Conservation (phyloP, 2,888 invertebrate genomes). For the Dyspetes luteomarginatus region DNA sequence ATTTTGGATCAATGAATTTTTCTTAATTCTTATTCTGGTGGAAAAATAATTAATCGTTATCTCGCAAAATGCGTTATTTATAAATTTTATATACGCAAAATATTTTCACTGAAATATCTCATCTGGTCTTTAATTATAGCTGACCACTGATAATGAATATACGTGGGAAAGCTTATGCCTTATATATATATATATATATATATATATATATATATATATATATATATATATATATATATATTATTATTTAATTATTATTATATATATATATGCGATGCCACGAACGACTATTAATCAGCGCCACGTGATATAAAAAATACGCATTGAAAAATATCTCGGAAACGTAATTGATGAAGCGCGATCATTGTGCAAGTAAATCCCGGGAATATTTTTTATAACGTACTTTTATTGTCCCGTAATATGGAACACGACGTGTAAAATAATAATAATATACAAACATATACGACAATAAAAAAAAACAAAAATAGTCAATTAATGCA, state of each 20-base stretch:
- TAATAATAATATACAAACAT: background rate
- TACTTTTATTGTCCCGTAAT: background rate
- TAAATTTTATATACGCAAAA: constrained; percentile 15
- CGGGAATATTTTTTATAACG: constrained; percentile 4
- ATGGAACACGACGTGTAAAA: background rate
- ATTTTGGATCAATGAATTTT: too few species aligned
- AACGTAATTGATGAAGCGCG: constrained; percentile 36
- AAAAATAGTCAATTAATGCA: background rate
- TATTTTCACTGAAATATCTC: constrained; percentile 32
- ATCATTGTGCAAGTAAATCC: background rate
- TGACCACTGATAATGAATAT: background rate
- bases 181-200: background rate
- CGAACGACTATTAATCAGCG: constrained; percentile 36
- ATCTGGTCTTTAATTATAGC: constrained; percentile 27
- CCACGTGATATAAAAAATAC: constrained; percentile 38
- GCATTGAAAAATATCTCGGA: constrained; percentile 37
- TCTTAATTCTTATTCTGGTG: too few species aligned
- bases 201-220: background rate
- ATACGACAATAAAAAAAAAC: background rate
- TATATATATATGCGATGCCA: constrained; percentile 14
- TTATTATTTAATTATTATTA: too few species aligned
- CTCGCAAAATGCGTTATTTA: too few species aligned
- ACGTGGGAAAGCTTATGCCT: background rate
- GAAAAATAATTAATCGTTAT: too few species aligned
- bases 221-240: too few species aligned